These are phyloP conservation scores for Ichneumoninae sp. DNA, from an alignment of 2,888 invertebrate genomes.

Conservation along the genomic window DNA sequence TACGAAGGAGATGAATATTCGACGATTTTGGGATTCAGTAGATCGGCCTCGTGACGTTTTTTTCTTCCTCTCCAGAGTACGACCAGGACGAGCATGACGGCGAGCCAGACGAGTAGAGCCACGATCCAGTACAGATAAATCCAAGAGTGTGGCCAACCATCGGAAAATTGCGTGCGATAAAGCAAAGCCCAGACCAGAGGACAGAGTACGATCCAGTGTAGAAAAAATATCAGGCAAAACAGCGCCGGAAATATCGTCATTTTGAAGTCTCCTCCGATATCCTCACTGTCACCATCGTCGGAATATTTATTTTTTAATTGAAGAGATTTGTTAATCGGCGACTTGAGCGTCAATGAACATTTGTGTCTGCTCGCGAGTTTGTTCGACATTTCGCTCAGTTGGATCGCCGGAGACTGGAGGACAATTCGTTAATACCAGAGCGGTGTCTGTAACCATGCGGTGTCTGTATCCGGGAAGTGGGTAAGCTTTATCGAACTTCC, in stretches of 20 bases:
- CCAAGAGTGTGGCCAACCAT: slow-evolving; percentile 67
- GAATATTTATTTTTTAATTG: slow-evolving; percentile 21
- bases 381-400: slow-evolving; percentile 58
- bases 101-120: slow-evolving; percentile 74
- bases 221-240: slow-evolving; percentile 71
- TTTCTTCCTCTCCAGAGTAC: slow-evolving; percentile 59
- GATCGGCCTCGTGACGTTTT: slow-evolving; percentile 6
- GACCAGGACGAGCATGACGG: slow-evolving; percentile 64
- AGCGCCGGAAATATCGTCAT: slow-evolving; percentile 61
- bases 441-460: not conserved
- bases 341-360: slow-evolving; percentile 60
- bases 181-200: slow-evolving; percentile 78
- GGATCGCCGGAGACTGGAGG: slow-evolving; percentile 47
- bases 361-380: slow-evolving; percentile 60
- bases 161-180: slow-evolving; percentile 37
- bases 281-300: slow-evolving; percentile 9
- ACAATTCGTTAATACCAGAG: slow-evolving; percentile 15
- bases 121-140: slow-evolving; percentile 71
- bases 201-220: slow-evolving; percentile 82
- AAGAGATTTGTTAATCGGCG: slow-evolving; percentile 52
- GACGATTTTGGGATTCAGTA: not conserved
- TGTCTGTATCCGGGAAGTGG: slow-evolving; percentile 61
- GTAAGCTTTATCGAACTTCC: slow-evolving; percentile 59
- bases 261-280: not conserved
- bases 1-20: not conserved